These are phyloP conservation scores for Damaliscus lunatus DNA, from an alignment of 2,113 vertebrate species.

Conservation along the genomic window DNA sequence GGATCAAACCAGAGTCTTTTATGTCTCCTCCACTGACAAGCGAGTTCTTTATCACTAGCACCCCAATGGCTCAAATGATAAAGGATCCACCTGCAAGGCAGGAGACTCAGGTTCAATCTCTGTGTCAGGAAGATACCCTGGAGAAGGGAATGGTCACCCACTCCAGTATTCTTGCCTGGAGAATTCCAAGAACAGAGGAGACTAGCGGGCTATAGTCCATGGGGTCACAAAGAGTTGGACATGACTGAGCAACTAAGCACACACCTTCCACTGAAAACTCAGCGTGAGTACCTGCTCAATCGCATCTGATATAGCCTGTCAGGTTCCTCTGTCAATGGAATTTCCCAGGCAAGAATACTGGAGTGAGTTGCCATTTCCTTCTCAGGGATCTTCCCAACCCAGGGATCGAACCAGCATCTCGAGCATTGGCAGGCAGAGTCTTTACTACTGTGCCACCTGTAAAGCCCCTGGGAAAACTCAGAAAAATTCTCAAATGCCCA, in stretches of 20 bases:
- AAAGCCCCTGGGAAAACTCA: neutral
- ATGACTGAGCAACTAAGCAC: neutral
- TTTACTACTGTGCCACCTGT: neutral
- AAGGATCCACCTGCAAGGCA: neutral
- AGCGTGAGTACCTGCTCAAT: neutral
- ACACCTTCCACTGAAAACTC: neutral
- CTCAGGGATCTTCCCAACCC: neutral
- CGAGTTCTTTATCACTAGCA: neutral
- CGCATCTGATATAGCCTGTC: neutral
- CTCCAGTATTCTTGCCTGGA: neutral
- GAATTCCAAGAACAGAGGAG: neutral
- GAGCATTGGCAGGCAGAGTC: neutral
- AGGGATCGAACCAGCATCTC: neutral
- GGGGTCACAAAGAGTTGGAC: neutral
- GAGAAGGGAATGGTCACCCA: neutral
- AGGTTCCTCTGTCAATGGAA: neutral
- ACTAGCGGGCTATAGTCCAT: neutral
- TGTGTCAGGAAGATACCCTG: neutral
- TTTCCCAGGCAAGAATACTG: neutral
- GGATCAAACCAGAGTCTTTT: neutral
- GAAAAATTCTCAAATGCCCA: conserved; percentile 8
- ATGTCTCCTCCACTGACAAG: neutral
- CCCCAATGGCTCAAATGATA: neutral
- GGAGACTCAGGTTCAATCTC: neutral
- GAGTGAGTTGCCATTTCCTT: neutral